Base-by-base conservation (phyloP, 2,888 invertebrate genomes). In the Ditula angustiorana region DNA sequence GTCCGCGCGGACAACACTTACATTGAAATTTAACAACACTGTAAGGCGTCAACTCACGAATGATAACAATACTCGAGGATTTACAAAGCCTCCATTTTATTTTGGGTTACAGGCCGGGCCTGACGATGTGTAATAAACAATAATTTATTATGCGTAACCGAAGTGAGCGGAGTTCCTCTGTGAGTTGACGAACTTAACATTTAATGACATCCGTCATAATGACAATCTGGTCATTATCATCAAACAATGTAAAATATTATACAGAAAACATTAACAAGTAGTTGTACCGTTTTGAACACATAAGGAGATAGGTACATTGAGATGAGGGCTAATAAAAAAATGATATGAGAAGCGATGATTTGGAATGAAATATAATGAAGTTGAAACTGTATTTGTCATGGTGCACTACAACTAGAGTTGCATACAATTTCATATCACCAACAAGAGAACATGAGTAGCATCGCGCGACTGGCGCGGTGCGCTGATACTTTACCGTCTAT, bases 401-500 rank as follows among this genome's bases (percentile, higher is more conserved):
- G 57, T 23, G n/a, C 50, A 30, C 57, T 57, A 44, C 50, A 62
- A 56, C 56, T 41, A 63, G 50, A 13, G 62, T 57, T 50, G 57
- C 28, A 63, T n/a, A 53, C 55, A 26, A 26, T 16, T 16, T 24
- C 35, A n/a, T 7, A 23, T 19, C 33, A 57, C n/a, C 46, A 52
- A 57, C 57, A 57, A 41, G 58, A 58, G 35, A 37, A 13, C 23
- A 53, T 53, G 3, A 58, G 55, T 10, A 41, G 50, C 46, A 30
- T 28, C 30, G 52, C 30, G 52, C 46, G 24, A 26, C 24, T 21
- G 11, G 30, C 16, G 52, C 37, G 24, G 33, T 46, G 11, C 46
- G 47, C 58, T 59, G 26, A 81, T 75, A 78, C n/a, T n/a, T n/a
- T n/a, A n/a, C 81, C 72, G 82, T 82, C 82, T 81, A 80, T 83